A percentile compares a stretch with the other conserved stretches of the same genome.
phyloP scores from a whole-genome alignment of 2,113 vertebrate genomes.

The Paramormyrops kingsleyae region DNA sequence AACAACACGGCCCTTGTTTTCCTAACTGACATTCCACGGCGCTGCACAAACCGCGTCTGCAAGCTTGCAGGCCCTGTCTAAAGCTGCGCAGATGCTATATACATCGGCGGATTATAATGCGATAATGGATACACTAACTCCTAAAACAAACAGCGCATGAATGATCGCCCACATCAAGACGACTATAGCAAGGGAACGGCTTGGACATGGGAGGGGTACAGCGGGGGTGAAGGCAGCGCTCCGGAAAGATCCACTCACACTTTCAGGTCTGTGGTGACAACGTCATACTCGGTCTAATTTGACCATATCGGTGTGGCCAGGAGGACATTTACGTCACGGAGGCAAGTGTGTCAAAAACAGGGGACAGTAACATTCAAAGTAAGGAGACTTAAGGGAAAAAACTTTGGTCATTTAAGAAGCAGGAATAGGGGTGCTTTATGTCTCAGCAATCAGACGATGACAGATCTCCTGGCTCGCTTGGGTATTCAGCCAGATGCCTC shows the following conservation, averaged over 20 bases:
- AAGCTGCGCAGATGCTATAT: conserved; percentile 35
- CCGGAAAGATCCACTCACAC: neutral
- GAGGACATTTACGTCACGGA: neutral
- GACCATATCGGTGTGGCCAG: neutral
- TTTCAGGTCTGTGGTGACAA: neutral
- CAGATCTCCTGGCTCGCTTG: neutral
- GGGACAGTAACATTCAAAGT: neutral
- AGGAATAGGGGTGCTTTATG: neutral
- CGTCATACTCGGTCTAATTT: neutral
- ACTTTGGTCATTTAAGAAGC: neutral
- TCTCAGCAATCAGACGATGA: neutral
- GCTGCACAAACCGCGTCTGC: conserved; percentile 42
- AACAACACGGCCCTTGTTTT: neutral
- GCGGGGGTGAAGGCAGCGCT: conserved; percentile 13
- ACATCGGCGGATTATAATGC: conserved; percentile 30
- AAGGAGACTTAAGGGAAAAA: neutral
- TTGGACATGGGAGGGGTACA: conserved; percentile 26
- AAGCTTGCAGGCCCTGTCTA: conserved; percentile 20
- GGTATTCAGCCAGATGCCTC: neutral
- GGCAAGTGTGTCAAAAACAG: neutral
- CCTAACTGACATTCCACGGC: neutral
- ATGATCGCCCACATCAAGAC: conserved; percentile 27
- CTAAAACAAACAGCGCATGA: conserved; percentile 42
- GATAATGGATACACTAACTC: conserved; percentile 39
- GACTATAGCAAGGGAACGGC: conserved; percentile 22